These are phyloP conservation scores for Lepidurus packardi DNA, from an alignment of 1,140 invertebrate genomes.

Conservation along the genomic window DNA sequence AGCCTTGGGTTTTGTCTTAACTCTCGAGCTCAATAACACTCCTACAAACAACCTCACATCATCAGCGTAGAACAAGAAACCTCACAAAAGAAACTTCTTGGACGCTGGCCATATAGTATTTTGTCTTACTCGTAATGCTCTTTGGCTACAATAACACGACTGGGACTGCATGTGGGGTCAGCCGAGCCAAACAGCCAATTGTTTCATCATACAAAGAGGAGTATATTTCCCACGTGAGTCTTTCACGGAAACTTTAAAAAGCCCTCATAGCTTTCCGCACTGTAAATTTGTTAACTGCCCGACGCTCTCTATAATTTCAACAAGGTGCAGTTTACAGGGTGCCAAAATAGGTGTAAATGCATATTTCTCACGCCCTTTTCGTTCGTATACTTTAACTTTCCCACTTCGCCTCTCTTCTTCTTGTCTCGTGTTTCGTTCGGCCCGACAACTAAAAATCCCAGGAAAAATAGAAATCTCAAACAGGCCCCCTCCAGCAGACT, in stretches of 20 bases:
- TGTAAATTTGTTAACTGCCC: slow-evolving; percentile 16
- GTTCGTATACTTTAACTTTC: not conserved
- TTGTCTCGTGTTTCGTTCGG: not conserved
- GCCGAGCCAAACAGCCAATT: not conserved
- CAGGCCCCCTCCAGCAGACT: slow-evolving; percentile 1
- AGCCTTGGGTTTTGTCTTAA: too few species aligned
- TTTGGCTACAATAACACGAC: not conserved
- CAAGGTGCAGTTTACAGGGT: slow-evolving; percentile 14
- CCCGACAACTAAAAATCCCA: not conserved
- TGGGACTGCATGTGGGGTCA: not conserved
- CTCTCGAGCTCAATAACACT: too few species aligned
- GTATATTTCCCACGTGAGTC: not conserved
- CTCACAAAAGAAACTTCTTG: not conserved
- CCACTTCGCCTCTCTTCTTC: not conserved
- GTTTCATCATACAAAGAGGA: not conserved
- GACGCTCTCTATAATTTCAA: not conserved
- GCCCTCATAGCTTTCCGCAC: not conserved
- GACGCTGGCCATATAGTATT: not conserved
- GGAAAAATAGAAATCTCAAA: not conserved
- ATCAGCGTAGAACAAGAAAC: too few species aligned
- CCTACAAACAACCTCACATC: too few species aligned
- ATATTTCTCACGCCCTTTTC: slow-evolving; percentile 15
- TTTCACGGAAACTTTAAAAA: not conserved
- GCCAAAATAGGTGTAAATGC: slow-evolving; percentile 1
- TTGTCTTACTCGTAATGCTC: not conserved